Evolutionary conservation across 2,888 invertebrate genomes (phyloP).

Genomic region (Lasioglossum oenotherae): DNA sequence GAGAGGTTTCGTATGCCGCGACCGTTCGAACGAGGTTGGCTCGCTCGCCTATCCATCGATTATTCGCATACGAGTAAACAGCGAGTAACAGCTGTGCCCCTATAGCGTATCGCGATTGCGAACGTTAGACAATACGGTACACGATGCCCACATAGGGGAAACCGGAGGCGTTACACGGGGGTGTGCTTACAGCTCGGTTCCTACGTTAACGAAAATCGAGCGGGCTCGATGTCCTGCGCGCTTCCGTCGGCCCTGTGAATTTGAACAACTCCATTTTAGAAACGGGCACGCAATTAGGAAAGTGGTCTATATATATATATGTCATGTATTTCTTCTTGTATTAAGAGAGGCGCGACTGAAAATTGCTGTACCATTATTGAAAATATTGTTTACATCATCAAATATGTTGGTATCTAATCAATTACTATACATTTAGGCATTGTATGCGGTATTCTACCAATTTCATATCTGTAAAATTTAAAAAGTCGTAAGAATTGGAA

Average conservation of each 20-base stretch:
- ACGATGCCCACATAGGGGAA: constrained; percentile 58
- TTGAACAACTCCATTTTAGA: background rate
- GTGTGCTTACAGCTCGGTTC: constrained; percentile 60
- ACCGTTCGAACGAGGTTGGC: constrained; percentile 8
- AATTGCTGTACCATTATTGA: no score
- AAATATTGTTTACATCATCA: no score
- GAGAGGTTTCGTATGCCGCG: background rate
- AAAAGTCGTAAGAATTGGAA: no score
- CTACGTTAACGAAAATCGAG: constrained; percentile 22
- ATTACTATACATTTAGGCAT: no score
- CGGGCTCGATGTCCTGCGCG: background rate
- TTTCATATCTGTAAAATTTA: no score
- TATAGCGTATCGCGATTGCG: constrained; percentile 69
- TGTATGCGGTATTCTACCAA: no score
- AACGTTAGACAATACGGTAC: constrained; percentile 70
- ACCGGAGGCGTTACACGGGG: constrained; percentile 65
- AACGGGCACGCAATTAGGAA: no score
- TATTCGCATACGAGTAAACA: constrained; percentile 62
- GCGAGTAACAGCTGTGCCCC: constrained; percentile 75
- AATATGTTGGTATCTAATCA: no score
- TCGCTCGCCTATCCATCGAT: constrained; percentile 62
- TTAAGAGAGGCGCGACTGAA: no score
- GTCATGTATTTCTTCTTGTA: no score
- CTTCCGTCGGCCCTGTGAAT: background rate
- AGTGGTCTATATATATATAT: no score